Base-by-base conservation (phyloP, 2,888 invertebrate species). In the Crematogaster levior region DNA sequence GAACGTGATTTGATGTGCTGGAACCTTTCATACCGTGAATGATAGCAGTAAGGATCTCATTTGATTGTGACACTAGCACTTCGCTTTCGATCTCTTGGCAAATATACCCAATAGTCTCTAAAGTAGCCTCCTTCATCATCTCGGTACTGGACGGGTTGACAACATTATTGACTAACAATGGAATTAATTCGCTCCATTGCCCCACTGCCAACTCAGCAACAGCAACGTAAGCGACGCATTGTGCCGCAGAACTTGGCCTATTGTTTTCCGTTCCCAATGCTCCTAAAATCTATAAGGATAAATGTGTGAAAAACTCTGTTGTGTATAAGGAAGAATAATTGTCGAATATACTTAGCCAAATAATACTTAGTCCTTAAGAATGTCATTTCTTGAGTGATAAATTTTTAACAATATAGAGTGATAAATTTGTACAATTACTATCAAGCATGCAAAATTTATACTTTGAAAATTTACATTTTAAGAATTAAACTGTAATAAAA, bases 171-270 rank as follows among this genome's bases (percentile, higher is more conserved):
- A 99, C 98, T 88, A 99, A 95, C 18, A 97, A 96, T 65, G 96
- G 96, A 90, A 99, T 98, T 7, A 99, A 96, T 90, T 98, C 98
- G 86, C 96, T 97, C 99, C 99, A 99, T 91, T 98, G 97, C 81
- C 97, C 97, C 70, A 97, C 97, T 0, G 99, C 98, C 84, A 99
- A 95, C 95, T 99, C 99, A 46, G 99, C 97, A 70, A 99, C 98
- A 0, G 99, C 99, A 84, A 99, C 98, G 94, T 99, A 99, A 0
- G 99, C 99, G 63, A 99, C 99, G 95, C 99, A 99, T 95, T 99
- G 99, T 1, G 99, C 99, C 9, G 99, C 99, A 73, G 99, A 98
- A 91, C 99, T 99, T 2, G 99, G 99, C 86, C 99, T 96, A 87
- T 97, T 97, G 85, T 97, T 97, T 95, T 99, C 99, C 85, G 99